A percentile compares a stretch with the other conserved stretches of the same genome.
phyloP scores from a whole-genome alignment of 2,888 invertebrate species.

The Euplexia lucipara region DNA sequence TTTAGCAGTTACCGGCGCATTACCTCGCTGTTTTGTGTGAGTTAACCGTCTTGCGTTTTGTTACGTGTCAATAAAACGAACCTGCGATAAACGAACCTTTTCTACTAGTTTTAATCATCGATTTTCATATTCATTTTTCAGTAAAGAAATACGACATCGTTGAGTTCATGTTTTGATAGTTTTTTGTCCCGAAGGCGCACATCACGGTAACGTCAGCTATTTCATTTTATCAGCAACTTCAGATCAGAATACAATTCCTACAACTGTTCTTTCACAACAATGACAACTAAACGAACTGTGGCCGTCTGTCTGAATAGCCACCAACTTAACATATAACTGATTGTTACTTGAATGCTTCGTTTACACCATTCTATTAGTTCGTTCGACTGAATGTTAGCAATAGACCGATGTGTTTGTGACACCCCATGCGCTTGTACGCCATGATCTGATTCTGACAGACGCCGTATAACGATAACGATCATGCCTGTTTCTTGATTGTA shows the following conservation, averaged over 20 bases:
- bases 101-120: not conserved
- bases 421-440: not conserved
- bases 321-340: slow-evolving; percentile 7
- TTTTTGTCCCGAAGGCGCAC: too few relatives aligned
- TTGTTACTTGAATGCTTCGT: slow-evolving; percentile 11
- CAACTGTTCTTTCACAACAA: not conserved
- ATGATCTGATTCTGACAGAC: slow-evolving; percentile 10
- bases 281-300: not conserved
- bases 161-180: too few relatives aligned
- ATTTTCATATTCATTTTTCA: not conserved
- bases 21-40: slow-evolving; percentile 54
- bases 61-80: slow-evolving; percentile 54
- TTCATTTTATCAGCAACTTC: slow-evolving; percentile 1
- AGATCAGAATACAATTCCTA: not conserved
- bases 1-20: slow-evolving; percentile 57
- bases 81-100: slow-evolving; percentile 9
- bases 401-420: not conserved
- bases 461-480: too few relatives aligned
- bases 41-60: slow-evolving; percentile 50
- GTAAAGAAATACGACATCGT: not conserved
- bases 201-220: too few relatives aligned
- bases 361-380: not conserved
- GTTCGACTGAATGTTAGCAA: not conserved
- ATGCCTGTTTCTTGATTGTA: too few relatives aligned
- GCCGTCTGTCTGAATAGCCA: not conserved